Base-by-base conservation (phyloP, 2,113 vertebrate species). In the Stegastes partitus region DNA sequence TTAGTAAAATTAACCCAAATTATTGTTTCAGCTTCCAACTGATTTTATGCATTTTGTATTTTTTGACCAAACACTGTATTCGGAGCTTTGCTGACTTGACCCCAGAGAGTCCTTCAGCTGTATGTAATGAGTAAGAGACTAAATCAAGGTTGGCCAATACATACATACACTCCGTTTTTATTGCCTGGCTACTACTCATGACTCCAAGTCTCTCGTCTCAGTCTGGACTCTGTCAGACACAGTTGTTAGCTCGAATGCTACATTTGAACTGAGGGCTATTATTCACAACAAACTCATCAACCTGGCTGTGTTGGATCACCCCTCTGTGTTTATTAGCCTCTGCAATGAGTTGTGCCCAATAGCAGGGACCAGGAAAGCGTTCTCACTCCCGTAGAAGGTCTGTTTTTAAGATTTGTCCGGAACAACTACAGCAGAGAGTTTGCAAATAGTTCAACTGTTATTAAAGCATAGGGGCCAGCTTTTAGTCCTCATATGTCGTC, bases 21-120 rank as follows among this genome's bases (percentile, higher is more conserved):
- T 67, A 74, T 82, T 83, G 79, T 81, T 91, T 86, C 86, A 69
- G 81, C 68, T 68, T 85, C 80, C 84, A 88, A 54, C 65, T 47
- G 70, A 70, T 89, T 93, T 92, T 89, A 92, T 88, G 70, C 57
- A 66, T 85, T 89, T 81, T 72, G 58, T 91, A 79, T 90, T 91
- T 89, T 91, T 68, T 85, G 67, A 87, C 76, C 82, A 90, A 89
- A 91, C 79, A 89, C 23, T 16, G 26, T 45, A 49, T 83, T 66
- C 82, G 68, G 31, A 42, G 61, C 62, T 89, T 82, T 78, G 74
- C 79, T 86, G 68, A 85, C 79, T n/a, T 76, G 77, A 87, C 81
- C 87, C 80, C 31, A 9, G 77, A 84, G 85, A 77, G 47, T 31
- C 73, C 44, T 75, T 75, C 39, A 72, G 57, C 74, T 14, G n/a